Evolutionary conservation across 64 coral and sea anemone genomes (phyloP).

Genomic region (Montipora efflorescens): DNA sequence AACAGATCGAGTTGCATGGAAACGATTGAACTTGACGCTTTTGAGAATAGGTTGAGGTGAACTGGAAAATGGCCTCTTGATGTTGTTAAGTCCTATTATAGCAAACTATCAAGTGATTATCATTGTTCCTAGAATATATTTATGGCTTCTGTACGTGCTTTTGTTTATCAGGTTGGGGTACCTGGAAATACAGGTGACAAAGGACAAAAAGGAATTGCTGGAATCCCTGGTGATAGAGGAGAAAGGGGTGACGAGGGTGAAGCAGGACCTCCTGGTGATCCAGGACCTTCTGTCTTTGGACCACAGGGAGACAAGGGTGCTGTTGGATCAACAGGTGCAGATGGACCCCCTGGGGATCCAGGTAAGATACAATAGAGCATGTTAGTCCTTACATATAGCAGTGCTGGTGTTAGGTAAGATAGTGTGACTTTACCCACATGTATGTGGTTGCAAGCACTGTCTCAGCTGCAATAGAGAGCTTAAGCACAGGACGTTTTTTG

Average conservation of each 20-base stretch:
- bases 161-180: slow-evolving; percentile 17
- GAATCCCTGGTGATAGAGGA: slow-evolving; percentile 51
- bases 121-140: neutral
- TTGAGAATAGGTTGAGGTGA: too few relatives aligned
- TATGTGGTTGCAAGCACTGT: too few relatives aligned
- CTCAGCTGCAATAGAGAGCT: too few relatives aligned
- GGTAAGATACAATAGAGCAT: neutral
- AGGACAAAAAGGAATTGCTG: slow-evolving; percentile 37
- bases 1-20: too few relatives aligned
- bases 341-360: slow-evolving; percentile 65
- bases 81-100: too few relatives aligned
- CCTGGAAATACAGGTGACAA: slow-evolving; percentile 5
- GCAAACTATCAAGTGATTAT: neutral
- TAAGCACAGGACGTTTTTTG: too few relatives aligned
- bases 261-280: slow-evolving; percentile 40
- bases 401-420: too few relatives aligned
- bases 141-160: neutral
- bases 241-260: slow-evolving; percentile 48
- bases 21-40: too few relatives aligned
- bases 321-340: slow-evolving; percentile 28
- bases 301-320: neutral
- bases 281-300: slow-evolving; percentile 58
- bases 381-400: neutral
- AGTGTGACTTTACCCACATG: too few relatives aligned
- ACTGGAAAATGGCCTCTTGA: too few relatives aligned